These are phyloP conservation scores for Tetranychus truncatus DNA, from an alignment of 2,888 invertebrate genomes.

Conservation along the genomic window DNA sequence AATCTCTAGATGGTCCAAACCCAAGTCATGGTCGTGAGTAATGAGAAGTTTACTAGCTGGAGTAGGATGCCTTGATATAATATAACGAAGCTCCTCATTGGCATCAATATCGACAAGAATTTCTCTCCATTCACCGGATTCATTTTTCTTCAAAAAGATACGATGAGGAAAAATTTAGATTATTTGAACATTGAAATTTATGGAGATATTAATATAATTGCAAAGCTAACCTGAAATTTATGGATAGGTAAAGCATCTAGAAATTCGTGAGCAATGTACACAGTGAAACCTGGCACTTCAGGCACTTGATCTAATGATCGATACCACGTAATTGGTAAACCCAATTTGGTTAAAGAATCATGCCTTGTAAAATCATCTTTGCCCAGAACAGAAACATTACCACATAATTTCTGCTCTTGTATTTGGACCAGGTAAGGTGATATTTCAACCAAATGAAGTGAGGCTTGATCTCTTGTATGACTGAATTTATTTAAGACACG, in stretches of 20 bases:
- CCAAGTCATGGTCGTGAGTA: slow-evolving; percentile 31
- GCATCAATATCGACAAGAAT: slow-evolving; percentile 61
- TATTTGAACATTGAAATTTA: too few species aligned
- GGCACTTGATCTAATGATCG: slow-evolving; percentile 30
- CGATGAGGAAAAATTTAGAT: too few species aligned
- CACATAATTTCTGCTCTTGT: slow-evolving; percentile 58
- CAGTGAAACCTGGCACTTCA: slow-evolving; percentile 44
- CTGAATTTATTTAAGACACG: slow-evolving; percentile 40
- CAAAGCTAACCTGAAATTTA: slow-evolving; percentile 54
- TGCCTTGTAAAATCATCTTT: slow-evolving; percentile 24
- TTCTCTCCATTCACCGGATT: slow-evolving; percentile 59
- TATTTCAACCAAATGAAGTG: slow-evolving; percentile 71
- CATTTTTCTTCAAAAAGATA: slow-evolving; percentile 41
- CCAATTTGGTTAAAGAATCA: slow-evolving; percentile 30
- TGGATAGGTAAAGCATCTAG: slow-evolving; percentile 93
- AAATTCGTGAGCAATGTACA: slow-evolving; percentile 87
- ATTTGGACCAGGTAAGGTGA: slow-evolving; percentile 60
- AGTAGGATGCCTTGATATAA: slow-evolving; percentile 54
- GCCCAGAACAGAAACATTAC: slow-evolving; percentile 28
- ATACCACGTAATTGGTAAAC: slow-evolving; percentile 64
- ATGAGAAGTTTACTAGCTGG: slow-evolving; percentile 47
- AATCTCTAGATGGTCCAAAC: slow-evolving; percentile 47
- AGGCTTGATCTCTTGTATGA: slow-evolving; percentile 36
- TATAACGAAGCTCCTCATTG: slow-evolving; percentile 44
- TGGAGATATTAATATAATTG: too few species aligned